Percentiles rank a stretch among this genome's conserved stretches.
Evolutionary conservation across 2,797 vertebrate species (phyloP).

Genomic region (Poliocrania exsul): DNA sequence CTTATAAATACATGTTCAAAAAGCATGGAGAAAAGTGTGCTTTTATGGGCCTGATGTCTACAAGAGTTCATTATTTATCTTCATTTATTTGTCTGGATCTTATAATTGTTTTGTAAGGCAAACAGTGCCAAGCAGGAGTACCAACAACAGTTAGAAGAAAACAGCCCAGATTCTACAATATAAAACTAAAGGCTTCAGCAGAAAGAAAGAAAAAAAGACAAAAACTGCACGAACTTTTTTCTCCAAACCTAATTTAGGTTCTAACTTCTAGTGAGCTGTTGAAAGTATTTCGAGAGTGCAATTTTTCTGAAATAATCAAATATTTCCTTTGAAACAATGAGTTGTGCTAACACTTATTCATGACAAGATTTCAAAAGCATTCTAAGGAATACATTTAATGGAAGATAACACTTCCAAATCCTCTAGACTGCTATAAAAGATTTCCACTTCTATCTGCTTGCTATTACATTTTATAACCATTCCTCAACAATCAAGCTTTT

Average conservation of each 20-base stretch:
- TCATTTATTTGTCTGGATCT: neutral
- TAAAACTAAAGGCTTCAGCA: neutral
- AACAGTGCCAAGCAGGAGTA: neutral
- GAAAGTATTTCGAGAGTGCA: neutral
- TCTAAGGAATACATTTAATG: slow-evolving; percentile 22
- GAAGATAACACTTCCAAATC: slow-evolving; percentile 9
- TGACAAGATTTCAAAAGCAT: slow-evolving; percentile 40
- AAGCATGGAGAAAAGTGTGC: neutral
- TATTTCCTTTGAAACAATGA: slow-evolving; percentile 47
- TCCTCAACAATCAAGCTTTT: neutral
- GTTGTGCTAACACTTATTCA: slow-evolving; percentile 11
- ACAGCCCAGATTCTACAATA: neutral
- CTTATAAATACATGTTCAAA: neutral
- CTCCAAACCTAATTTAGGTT: neutral
- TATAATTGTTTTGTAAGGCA: neutral
- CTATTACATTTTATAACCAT: neutral
- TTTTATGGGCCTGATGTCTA: neutral
- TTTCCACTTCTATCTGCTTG: neutral
- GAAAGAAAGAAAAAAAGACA: neutral
- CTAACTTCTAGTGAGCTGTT: neutral
- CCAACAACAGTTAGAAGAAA: neutral
- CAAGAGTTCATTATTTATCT: neutral
- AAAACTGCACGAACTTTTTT: neutral
- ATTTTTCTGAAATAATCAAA: neutral
- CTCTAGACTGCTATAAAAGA: neutral